Evolutionary conservation across 23 tunicate genomes (phyloP), one percentile per base, ranked within the genome.

Genomic region (Oikopleura vanhoeffeni): DNA sequence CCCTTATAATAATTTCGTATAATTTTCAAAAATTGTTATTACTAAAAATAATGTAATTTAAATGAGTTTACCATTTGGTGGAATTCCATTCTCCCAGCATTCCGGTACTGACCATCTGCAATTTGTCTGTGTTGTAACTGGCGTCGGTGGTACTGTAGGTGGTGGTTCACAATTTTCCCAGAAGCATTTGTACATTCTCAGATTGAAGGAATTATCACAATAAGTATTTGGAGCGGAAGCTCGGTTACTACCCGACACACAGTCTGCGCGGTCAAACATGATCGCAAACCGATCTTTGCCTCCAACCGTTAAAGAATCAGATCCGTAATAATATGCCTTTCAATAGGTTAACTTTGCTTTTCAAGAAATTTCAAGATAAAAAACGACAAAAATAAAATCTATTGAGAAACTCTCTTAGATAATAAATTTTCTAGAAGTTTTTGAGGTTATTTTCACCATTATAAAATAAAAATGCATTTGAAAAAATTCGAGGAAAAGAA

Each of bases 141-240:
- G 4, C 32, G 79, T 18, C 32, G 79, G 79, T 32, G 79, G 79
- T 13, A 18, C 79, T 2, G 79, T 71, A 18, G 79, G 38, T 24
- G 79, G 79, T 2, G 79, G 79, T 13, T 18, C 32, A 71, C 79
- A 71, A 71, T 71, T 71, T 38, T 71, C 79, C 79, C 79, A 71
- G 79, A 71, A 71, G 32, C 79, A 71, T 30, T 71, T 71, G 79
- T 71, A 71, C 79, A 32, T 71, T 71, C 32, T 71, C 79, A 71
- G 27, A 38, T 32, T 28, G 79, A 71, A 71, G 2, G 34, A 13
- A 30, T 71, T 71, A 71, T 71, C 79, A 30, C 79, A 71, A 30
- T 71, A 71, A 13, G 27, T 71, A 38, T 71, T 30, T 13, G 79
- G 79, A 2, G 79, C 2, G 32, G 34, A 18, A 24, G 79, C 27